Evolutionary conservation across 2,113 vertebrate genomes (phyloP).

Genomic region (Coptodon bakossiorum): DNA sequence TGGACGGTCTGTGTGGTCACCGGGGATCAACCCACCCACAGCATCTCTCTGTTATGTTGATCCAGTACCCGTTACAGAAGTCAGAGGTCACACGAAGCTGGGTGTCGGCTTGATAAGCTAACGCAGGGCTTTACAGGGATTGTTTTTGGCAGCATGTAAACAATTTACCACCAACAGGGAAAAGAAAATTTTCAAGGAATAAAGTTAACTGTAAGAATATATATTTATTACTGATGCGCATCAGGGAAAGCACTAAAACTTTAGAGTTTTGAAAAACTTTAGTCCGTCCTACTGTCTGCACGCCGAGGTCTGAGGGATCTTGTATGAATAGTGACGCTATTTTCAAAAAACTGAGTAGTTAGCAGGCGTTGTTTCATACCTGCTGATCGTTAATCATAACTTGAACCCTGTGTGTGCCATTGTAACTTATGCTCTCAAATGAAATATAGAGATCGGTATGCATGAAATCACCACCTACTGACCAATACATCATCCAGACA

Average conservation of each 20-base stretch:
- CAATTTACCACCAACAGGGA: rapidly evolving
- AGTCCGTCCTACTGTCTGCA: neutral
- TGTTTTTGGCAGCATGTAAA: rapidly evolving
- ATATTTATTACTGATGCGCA: rapidly evolving
- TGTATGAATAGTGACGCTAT: neutral
- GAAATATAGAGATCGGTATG: neutral
- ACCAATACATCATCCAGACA: neutral
- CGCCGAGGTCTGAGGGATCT: neutral
- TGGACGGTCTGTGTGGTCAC: neutral
- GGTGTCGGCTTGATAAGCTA: rapidly evolving
- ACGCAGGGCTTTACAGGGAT: neutral
- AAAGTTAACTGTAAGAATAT: neutral
- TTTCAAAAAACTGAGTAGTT: rapidly evolving
- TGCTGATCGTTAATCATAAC: rapidly evolving
- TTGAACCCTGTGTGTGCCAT: neutral
- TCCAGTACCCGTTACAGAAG: no score
- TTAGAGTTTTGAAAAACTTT: neutral
- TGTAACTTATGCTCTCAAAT: neutral
- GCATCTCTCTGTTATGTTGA: no score
- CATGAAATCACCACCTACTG: neutral
- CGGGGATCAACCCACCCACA: no score
- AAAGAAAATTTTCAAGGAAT: neutral
- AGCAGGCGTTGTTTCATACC: neutral
- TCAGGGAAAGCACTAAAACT: neutral
- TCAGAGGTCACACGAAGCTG: neutral